Evolutionary conservation across 2,797 vertebrate genomes (phyloP).

Genomic region (Sylvia borin): DNA sequence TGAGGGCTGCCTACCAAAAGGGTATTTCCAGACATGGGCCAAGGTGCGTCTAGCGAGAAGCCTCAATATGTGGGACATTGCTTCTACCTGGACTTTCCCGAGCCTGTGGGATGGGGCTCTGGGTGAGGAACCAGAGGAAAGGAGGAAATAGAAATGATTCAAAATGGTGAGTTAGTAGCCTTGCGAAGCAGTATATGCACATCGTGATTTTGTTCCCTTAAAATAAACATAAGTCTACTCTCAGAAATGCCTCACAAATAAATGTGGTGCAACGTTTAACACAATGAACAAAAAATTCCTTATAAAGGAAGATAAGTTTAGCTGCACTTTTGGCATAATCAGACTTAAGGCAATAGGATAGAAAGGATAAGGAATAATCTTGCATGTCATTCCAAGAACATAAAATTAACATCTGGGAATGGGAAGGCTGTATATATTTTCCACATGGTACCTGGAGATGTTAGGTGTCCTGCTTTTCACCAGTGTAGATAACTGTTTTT

Average conservation of each 20-base stretch:
- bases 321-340: neutral
- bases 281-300: neutral
- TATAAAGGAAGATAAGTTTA: neutral
- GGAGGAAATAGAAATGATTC: neutral
- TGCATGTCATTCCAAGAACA: neutral
- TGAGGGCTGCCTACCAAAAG: neutral
- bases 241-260: neutral
- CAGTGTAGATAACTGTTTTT: neutral
- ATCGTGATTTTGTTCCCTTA: neutral
- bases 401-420: neutral
- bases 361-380: neutral
- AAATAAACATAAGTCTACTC: neutral
- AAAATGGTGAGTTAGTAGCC: neutral
- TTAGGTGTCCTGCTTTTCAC: neutral
- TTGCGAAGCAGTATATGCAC: rapidly evolving
- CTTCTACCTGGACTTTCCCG: no score
- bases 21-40: rapidly evolving
- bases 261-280: neutral
- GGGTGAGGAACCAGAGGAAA: neutral
- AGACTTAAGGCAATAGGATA: neutral
- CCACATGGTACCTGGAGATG: neutral
- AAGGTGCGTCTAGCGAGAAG: neutral
- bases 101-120: neutral
- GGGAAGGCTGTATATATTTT: neutral
- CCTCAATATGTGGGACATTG: no score